phyloP scores from a whole-genome alignment of 2,888 invertebrate species.

The Tachystola acroxantha region DNA sequence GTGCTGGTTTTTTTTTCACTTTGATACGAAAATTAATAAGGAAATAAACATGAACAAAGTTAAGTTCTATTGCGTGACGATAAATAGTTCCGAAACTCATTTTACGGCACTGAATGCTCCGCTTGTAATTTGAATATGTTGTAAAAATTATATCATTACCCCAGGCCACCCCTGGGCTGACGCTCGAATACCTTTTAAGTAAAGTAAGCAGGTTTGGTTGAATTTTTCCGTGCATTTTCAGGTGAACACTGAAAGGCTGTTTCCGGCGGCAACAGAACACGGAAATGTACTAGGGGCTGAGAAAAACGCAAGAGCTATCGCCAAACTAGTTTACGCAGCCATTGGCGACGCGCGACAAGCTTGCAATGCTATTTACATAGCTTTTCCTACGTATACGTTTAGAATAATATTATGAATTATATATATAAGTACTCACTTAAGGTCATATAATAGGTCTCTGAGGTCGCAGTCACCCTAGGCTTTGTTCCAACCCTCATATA shows the following conservation, averaged over 20 bases:
- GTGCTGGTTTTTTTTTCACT: too few relatives aligned
- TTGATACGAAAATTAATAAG: conserved; percentile 17
- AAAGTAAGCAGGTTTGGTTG: conserved; percentile 23
- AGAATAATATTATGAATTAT: too few relatives aligned
- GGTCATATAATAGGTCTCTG: too few relatives aligned
- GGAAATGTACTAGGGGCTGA: conserved; percentile 58
- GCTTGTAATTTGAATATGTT: conserved; percentile 16
- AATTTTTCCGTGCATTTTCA: conserved; percentile 41
- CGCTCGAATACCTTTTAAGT: conserved; percentile 3
- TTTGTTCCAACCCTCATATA: too few relatives aligned
- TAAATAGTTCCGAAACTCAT: conserved; percentile 32
- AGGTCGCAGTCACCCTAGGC: too few relatives aligned
- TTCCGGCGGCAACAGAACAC: conserved; percentile 54
- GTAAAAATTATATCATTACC: conserved; percentile 7
- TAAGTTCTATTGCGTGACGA: conserved; percentile 28
- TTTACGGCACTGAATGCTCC: conserved; percentile 29
- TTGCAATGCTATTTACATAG: too few relatives aligned
- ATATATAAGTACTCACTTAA: too few relatives aligned
- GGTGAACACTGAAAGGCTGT: conserved; percentile 58
- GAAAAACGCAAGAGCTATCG: conserved; percentile 46
- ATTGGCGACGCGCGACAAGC: not conserved
- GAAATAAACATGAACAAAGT: conserved; percentile 24
- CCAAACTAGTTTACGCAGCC: conserved; percentile 48
- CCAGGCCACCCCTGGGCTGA: not conserved
- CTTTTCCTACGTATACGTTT: too few relatives aligned